Conservation (phyloP, 2,113 vertebrate genomes). For the Laterallus jamaicensis region DNA sequence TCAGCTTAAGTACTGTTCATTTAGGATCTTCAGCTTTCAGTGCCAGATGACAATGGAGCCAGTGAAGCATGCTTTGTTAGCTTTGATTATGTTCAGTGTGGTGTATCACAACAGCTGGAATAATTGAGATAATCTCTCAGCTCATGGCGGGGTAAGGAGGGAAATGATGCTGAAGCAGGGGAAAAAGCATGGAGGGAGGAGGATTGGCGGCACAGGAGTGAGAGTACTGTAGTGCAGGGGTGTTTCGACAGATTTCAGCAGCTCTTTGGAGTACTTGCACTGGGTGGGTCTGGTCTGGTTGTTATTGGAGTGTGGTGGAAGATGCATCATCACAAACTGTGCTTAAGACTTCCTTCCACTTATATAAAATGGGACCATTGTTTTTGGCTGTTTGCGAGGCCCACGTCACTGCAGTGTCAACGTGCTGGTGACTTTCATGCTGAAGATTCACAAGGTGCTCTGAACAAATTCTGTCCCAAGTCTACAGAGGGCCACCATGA, state of each 20-base stretch:
- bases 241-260: not conserved
- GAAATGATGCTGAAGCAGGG: not conserved
- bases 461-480: not conserved
- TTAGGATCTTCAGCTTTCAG: not conserved
- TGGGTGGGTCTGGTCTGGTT: not conserved
- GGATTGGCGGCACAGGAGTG: not conserved
- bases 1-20: not conserved
- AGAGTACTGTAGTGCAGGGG: no score
- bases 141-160: not conserved
- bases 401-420: not conserved
- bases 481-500: not conserved
- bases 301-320: not conserved
- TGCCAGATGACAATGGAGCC: not conserved
- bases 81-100: not conserved
- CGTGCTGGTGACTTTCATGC: not conserved
- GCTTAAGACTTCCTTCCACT: not conserved
- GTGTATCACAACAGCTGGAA: slow-evolving; percentile 25
- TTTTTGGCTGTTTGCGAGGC: not conserved
- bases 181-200: not conserved
- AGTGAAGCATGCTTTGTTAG: not conserved
- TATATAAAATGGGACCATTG: fast-evolving
- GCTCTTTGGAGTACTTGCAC: not conserved
- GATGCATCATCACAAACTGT: not conserved
- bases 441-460: not conserved
- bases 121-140: not conserved